Percentiles rank a stretch among this genome's conserved stretches.
These are phyloP conservation scores for Paracentrotus lividus DNA, from an alignment of 53 echinoderm and acorn worm species.

Conservation along the genomic window DNA sequence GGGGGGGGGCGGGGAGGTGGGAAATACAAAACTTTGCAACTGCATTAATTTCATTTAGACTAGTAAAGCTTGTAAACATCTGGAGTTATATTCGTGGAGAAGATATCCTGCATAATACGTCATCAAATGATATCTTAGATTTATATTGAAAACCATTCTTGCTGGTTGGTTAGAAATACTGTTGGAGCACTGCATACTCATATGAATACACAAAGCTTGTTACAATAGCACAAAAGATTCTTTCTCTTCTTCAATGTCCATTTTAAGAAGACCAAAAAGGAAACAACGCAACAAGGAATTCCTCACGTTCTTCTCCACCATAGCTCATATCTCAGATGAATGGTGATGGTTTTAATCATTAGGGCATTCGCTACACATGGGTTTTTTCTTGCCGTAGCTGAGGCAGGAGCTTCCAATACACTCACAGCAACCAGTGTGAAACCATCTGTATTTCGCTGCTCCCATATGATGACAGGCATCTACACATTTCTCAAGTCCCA, in stretches of 20 bases:
- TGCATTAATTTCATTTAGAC: not conserved
- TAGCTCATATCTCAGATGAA: not conserved
- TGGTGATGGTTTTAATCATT: conserved; percentile 31
- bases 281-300: not conserved
- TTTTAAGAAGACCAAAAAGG: not conserved
- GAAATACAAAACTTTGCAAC: not conserved
- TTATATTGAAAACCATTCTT: not conserved
- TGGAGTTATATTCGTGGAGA: not conserved
- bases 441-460: conserved; percentile 88
- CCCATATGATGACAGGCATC: conserved; percentile 90
- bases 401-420: conserved; percentile 90
- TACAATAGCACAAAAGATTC: not conserved
- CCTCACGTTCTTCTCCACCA: not conserved
- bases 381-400: conserved; percentile 89
- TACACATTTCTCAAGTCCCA: conserved; percentile 83
- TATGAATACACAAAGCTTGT: conserved; percentile 36
- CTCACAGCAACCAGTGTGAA: conserved; percentile 96
- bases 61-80: not conserved
- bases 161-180: not conserved
- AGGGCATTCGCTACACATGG: conserved; percentile 84
- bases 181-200: conserved; percentile 5
- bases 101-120: not conserved
- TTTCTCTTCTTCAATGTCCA: not conserved
- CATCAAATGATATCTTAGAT: not conserved
- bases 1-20: too few species aligned